Conservation (phyloP, 2,113 vertebrate genomes). For the Melanostigma gelatinosum region DNA sequence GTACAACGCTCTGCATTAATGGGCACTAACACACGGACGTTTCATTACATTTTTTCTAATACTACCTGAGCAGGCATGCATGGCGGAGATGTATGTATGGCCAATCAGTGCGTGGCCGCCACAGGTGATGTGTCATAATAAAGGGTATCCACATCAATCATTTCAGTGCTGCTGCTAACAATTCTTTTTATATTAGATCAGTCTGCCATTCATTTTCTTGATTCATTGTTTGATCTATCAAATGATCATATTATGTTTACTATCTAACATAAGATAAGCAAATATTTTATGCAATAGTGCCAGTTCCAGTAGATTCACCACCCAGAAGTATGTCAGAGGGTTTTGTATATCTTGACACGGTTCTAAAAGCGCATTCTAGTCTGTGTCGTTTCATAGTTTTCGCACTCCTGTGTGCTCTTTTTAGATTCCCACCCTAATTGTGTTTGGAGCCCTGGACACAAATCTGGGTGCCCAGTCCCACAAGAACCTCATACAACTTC, state of each 20-base stretch:
- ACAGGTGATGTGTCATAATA: no score
- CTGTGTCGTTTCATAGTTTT: neutral
- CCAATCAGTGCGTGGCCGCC: neutral
- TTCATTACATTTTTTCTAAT: no score
- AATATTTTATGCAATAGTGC: neutral
- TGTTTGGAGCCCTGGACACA: conserved; percentile 90
- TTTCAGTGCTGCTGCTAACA: neutral
- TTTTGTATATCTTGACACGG: neutral
- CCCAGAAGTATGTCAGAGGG: neutral
- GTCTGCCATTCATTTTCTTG: neutral
- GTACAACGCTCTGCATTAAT: no score
- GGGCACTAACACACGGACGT: no score
- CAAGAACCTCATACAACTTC: conserved; percentile 89
- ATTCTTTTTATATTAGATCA: neutral
- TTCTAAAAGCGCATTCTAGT: neutral
- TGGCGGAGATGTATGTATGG: no score
- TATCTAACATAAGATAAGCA: neutral
- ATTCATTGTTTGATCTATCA: neutral
- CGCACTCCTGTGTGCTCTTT: conserved; percentile 20
- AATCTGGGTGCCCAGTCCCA: conserved; percentile 89
- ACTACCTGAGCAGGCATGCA: no score
- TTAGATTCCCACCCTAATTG: conserved; percentile 92
- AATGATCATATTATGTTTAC: neutral
- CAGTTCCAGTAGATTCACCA: neutral
- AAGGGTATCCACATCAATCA: no score